These are phyloP conservation scores for Eupithecia dodoneata DNA, from an alignment of 2,888 invertebrate genomes.

Conservation along the genomic window DNA sequence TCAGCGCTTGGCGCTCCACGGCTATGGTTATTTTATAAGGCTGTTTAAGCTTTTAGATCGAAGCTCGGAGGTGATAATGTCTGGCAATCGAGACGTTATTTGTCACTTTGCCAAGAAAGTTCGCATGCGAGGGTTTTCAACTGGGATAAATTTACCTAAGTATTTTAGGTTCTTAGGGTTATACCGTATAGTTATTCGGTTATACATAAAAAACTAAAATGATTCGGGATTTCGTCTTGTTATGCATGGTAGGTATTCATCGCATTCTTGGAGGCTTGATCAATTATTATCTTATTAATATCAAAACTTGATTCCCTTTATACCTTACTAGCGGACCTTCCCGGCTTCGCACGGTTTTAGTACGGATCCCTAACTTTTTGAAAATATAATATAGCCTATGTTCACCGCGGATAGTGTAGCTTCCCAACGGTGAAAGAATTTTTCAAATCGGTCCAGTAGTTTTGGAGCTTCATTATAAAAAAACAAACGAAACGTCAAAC, in stretches of 20 bases:
- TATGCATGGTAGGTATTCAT: not conserved
- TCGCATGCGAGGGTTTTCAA: not conserved
- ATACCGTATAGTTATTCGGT: not conserved
- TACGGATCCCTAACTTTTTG: too few species aligned
- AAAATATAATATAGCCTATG: too few species aligned
- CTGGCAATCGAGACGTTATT: conserved; percentile 12
- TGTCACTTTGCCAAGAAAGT: conserved; percentile 15
- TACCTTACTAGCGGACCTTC: too few species aligned
- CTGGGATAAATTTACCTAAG: not conserved
- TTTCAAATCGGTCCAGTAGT: too few species aligned
- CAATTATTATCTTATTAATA: too few species aligned
- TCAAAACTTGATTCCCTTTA: too few species aligned
- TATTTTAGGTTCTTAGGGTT: not conserved
- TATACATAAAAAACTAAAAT: not conserved
- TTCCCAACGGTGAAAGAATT: too few species aligned
- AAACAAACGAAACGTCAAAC: too few species aligned
- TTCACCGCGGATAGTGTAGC: too few species aligned
- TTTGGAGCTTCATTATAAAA: too few species aligned
- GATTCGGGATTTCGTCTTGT: not conserved
- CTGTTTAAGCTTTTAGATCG: conserved; percentile 24
- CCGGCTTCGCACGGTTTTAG: too few species aligned
- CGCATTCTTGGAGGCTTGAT: not conserved
- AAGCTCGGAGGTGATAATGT: conserved; percentile 14
- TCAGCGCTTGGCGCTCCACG: conserved; percentile 4
- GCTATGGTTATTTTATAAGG: conserved; percentile 24